phyloP scores from a whole-genome alignment of 2,888 invertebrate genomes.

The Dryocosmus kuriphilus region DNA sequence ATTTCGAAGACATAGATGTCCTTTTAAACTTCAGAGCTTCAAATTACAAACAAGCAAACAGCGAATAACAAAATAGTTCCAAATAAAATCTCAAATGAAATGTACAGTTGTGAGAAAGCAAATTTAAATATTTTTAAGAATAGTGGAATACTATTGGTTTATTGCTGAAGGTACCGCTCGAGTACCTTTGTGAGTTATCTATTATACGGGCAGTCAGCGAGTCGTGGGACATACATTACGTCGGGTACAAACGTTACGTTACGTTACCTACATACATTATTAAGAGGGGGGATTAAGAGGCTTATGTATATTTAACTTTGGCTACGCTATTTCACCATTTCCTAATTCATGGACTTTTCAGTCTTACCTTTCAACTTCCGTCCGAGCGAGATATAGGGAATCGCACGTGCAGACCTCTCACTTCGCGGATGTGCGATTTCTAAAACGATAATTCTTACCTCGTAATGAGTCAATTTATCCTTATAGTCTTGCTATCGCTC shows the following conservation, averaged over 20 bases:
- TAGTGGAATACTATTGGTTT: not conserved
- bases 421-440: conserved; percentile 38
- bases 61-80: no score
- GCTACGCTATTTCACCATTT: conserved; percentile 56
- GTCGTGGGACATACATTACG: conserved; percentile 57
- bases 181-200: conserved; percentile 56
- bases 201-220: conserved; percentile 59
- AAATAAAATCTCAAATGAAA: no score
- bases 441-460: conserved; percentile 38
- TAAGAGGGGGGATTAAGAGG: conserved; percentile 54
- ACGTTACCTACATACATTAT: conserved; percentile 62
- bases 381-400: conserved; percentile 45
- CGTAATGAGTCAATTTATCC: conserved; percentile 33
- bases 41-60: no score
- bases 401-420: conserved; percentile 55
- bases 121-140: not conserved
- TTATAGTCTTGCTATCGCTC: conserved; percentile 5
- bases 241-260: conserved; percentile 54
- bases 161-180: not conserved
- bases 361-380: conserved; percentile 41
- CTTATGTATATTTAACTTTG: conserved; percentile 56
- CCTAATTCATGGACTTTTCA: conserved; percentile 60
- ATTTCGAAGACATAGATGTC: no score
- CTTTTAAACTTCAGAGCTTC: no score
- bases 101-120: no score